Evolutionary conservation across 2,888 invertebrate genomes (phyloP).

Genomic region (Xylota sylvarum): DNA sequence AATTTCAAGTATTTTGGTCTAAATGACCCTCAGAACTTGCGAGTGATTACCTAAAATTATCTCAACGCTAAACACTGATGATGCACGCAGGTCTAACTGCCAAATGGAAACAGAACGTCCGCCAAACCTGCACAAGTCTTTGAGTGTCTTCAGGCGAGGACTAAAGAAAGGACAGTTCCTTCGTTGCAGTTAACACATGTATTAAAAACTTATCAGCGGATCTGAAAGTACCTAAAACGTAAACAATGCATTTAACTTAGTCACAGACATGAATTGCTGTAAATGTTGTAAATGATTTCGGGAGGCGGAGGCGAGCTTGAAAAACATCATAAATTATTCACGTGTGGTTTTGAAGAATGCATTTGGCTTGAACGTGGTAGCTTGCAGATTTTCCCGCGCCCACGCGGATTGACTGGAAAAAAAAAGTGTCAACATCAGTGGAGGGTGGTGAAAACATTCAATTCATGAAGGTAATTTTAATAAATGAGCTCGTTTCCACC

Average conservation of each 20-base stretch:
- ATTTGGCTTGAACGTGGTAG: slow-evolving; percentile 13
- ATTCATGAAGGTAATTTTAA: neutral
- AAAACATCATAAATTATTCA: slow-evolving; percentile 73
- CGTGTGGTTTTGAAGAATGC: slow-evolving; percentile 23
- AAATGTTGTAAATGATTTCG: slow-evolving; percentile 39
- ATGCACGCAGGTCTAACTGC: slow-evolving; percentile 53
- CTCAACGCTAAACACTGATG: slow-evolving; percentile 39
- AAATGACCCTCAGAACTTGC: slow-evolving; percentile 48
- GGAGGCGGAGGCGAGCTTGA: slow-evolving; percentile 10
- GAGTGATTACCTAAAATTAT: slow-evolving; percentile 68
- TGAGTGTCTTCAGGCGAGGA: slow-evolving; percentile 37
- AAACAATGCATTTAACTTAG: slow-evolving; percentile 61
- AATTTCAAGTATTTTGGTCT: slow-evolving; percentile 66
- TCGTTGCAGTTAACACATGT: neutral
- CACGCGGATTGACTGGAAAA: slow-evolving; percentile 25
- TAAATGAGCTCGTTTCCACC: neutral
- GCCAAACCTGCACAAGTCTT: neutral
- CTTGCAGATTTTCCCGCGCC: slow-evolving; percentile 31
- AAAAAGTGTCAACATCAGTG: slow-evolving; percentile 19
- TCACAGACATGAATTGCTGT: slow-evolving; percentile 30
- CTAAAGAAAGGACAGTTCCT: slow-evolving; percentile 1
- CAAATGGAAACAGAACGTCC: too few species aligned
- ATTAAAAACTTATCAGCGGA: slow-evolving; percentile 36
- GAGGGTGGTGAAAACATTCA: neutral
- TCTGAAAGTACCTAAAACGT: slow-evolving; percentile 39